phyloP scores from a whole-genome alignment of 2,888 invertebrate species.

The Troides oblongomaculatus region DNA sequence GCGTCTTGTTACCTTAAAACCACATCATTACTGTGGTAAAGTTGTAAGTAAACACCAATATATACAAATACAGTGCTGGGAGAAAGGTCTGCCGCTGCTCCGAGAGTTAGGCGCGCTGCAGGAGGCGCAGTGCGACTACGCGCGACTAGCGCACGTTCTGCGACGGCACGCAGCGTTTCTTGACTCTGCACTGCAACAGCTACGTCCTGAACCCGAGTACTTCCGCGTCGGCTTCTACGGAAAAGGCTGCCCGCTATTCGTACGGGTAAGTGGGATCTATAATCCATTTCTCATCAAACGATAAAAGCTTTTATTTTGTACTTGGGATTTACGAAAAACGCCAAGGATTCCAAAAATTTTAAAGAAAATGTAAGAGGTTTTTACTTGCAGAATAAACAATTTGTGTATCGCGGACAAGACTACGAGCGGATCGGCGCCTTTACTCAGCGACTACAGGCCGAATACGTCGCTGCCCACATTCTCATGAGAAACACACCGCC shows the following conservation, averaged over 20 bases:
- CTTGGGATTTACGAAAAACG: too few relatives aligned
- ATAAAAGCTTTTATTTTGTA: too few relatives aligned
- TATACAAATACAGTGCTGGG: slow-evolving; percentile 87
- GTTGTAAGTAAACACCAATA: too few relatives aligned
- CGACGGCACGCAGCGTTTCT: slow-evolving; percentile 94
- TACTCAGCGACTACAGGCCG: slow-evolving; percentile 94
- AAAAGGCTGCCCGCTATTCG: slow-evolving; percentile 94
- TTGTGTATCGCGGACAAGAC: slow-evolving; percentile 96
- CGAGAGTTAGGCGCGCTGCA: slow-evolving; percentile 94
- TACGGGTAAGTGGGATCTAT: slow-evolving; percentile 84
- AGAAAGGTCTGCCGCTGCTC: slow-evolving; percentile 94
- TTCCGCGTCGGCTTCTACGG: slow-evolving; percentile 98
- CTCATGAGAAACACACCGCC: slow-evolving; percentile 95
- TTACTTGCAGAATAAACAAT: slow-evolving; percentile 89
- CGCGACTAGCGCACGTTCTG: slow-evolving; percentile 90
- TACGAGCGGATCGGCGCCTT: slow-evolving; percentile 97
- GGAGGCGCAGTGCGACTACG: slow-evolving; percentile 93
- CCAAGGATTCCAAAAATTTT: too few relatives aligned
- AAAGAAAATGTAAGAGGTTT: not conserved
- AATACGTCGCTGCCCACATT: slow-evolving; percentile 96
- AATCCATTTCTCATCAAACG: not conserved
- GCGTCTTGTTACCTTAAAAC: too few relatives aligned
- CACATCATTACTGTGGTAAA: too few relatives aligned
- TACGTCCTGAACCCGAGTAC: slow-evolving; percentile 95
- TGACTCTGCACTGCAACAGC: slow-evolving; percentile 92